Base-by-base conservation (phyloP, 2,797 vertebrate species). In the Odontamblyopus lacepedii region DNA sequence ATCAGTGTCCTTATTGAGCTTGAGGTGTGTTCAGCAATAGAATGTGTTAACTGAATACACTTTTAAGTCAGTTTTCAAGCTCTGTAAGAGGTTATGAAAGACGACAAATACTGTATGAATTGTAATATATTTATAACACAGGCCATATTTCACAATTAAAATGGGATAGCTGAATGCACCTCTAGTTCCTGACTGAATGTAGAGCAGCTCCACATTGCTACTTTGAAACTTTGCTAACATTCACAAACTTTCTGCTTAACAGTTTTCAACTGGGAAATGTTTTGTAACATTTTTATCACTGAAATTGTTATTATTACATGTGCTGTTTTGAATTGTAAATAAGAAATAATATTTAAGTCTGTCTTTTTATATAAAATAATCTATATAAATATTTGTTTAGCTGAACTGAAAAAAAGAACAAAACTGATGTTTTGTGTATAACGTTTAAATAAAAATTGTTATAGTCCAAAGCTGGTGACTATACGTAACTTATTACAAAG, bases 291-390 rank as follows among this genome's bases (percentile, higher is more conserved):
- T 94, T 95, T 88, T 94, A 94, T 88, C 89, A 90, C 86, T 88
- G 89, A 95, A 88, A 87, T 86, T 86, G 85, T 92, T 93, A 92
- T 93, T 92, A 91, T 95, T 95, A 96, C 91, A 92, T 95, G 93
- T 93, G 92, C 87, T 95, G 96, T 97, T 96, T 96, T 94, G 91
- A 94, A 91, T 88, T 99, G 98, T 99, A 99, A 95, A 99, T 99
- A 99, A 95, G 94, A 97, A 95, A 96, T 95, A 92, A 93, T 96
- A 96, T 96, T 96, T 94, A 95, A 95, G 95, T 94, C 80, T 88
- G 90, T 87, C 74, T 83, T 90, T 92, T 89, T 91, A 93, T 91
- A 93, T 92, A 92, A 93, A 94, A 89, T 91, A 93, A 87, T 91
- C 88, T 79, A 84, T 92, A 93, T 90, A 88, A 93, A 89, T 90